Evolutionary conservation across 2,797 vertebrate genomes (phyloP).

Genomic region (Vireo griseus): DNA sequence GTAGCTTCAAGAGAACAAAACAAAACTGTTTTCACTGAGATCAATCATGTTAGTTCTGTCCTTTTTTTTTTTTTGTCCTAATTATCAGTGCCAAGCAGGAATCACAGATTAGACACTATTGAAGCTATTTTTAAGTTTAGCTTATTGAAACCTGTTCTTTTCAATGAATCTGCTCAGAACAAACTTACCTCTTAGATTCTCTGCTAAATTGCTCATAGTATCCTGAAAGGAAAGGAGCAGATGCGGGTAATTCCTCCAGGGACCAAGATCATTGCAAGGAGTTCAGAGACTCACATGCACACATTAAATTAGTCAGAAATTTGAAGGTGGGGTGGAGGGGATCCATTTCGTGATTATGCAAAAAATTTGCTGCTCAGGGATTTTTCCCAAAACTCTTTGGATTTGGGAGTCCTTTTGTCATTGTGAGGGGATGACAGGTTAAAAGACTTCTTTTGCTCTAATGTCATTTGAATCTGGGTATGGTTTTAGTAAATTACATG

Average conservation of each 20-base stretch:
- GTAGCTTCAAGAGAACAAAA: conserved; percentile 40
- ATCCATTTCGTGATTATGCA: conserved; percentile 7
- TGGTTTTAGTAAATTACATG: neutral
- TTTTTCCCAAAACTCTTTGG: neutral
- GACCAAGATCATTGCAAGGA: conserved; percentile 21
- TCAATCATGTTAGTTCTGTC: conserved; percentile 36
- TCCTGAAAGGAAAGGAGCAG: conserved; percentile 21
- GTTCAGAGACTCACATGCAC: neutral
- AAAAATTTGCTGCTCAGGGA: neutral
- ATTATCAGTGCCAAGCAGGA: conserved; percentile 58
- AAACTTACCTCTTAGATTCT: conserved; percentile 34
- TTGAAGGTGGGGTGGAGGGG: conserved; percentile 1
- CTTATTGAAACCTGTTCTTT: conserved; percentile 53
- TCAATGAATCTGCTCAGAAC: conserved; percentile 20
- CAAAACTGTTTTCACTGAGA: conserved; percentile 38
- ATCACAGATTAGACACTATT: conserved; percentile 47
- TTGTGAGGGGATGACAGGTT: neutral
- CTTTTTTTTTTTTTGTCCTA: conserved; percentile 8
- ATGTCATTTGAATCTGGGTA: neutral
- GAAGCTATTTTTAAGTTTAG: conserved; percentile 61
- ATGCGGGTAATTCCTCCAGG: neutral
- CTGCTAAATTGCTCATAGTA: neutral
- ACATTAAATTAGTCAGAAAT: neutral
- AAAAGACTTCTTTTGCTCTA: neutral
- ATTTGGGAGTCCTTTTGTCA: neutral